A percentile compares a stretch with the other conserved stretches of the same genome.
phyloP scores from a whole-genome alignment of 2,113 vertebrate species.

The Dromiciops gliroides region DNA sequence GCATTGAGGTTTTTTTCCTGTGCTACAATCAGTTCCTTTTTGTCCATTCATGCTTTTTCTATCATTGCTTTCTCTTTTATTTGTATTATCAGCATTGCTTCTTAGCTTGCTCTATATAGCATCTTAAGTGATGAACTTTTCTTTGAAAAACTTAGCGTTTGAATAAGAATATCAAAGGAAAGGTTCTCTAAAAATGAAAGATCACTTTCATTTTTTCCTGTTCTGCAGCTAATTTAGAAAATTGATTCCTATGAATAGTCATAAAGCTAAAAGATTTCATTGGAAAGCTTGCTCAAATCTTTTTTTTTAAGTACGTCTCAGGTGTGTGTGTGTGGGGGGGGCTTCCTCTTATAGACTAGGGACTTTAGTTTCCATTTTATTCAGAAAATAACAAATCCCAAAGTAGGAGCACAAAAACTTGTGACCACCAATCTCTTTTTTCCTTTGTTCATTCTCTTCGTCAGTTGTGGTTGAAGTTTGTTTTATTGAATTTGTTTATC shows the following conservation, averaged over 20 bases:
- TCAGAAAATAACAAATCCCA: slow-evolving; percentile 46
- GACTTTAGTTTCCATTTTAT: slow-evolving; percentile 25
- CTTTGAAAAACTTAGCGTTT: neutral
- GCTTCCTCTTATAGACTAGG: neutral
- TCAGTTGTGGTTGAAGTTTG: slow-evolving; percentile 29
- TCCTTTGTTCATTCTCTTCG: slow-evolving; percentile 56
- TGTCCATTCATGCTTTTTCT: neutral
- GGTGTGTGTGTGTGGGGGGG: neutral
- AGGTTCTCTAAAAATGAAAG: neutral
- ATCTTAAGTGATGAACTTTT: neutral
- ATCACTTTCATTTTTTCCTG: slow-evolving; percentile 30
- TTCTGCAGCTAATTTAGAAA: slow-evolving; percentile 55
- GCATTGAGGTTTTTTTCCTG: neutral
- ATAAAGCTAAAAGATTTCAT: slow-evolving; percentile 45
- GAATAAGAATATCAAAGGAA: no score
- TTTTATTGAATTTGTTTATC: slow-evolving; percentile 5
- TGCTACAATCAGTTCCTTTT: neutral
- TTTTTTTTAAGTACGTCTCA: neutral
- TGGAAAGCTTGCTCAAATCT: slow-evolving; percentile 47
- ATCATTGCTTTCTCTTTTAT: neutral
- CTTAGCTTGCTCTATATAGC: neutral
- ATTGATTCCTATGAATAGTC: slow-evolving; percentile 48
- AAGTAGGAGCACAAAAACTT: slow-evolving; percentile 44
- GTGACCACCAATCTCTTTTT: slow-evolving; percentile 39
- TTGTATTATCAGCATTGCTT: neutral